A percentile compares a stretch with the other conserved stretches of the same genome.
Conservation (phyloP, 2,888 invertebrate species). For the Aproaerema taeniolella region DNA sequence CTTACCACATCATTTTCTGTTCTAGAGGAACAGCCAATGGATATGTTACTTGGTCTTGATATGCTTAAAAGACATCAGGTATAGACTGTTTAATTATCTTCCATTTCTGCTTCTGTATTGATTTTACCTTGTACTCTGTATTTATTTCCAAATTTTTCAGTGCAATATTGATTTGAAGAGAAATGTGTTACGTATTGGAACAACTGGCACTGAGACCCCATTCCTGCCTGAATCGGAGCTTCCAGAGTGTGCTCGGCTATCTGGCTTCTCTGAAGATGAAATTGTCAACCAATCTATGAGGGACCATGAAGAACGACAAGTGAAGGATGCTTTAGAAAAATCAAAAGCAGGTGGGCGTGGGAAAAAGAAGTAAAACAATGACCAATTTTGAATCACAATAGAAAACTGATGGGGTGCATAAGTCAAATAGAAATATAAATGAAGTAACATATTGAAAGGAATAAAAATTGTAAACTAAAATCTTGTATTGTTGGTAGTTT, state of each 20-base stretch:
- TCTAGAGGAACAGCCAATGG: conserved; percentile 97
- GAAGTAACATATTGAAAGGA: conserved; percentile 32
- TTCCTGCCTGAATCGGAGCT: conserved; percentile 86
- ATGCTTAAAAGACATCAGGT: conserved; percentile 98
- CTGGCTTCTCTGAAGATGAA: conserved; percentile 82
- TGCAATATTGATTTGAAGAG: conserved; percentile 94
- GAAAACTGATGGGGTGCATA: too few relatives aligned
- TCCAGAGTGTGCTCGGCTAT: conserved; percentile 88
- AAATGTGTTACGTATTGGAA: conserved; percentile 94
- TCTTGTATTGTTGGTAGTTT: conserved; percentile 19
- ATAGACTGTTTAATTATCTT: neutral
- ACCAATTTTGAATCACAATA: neutral
- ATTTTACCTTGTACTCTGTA: conserved; percentile 2
- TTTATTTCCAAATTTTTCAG: conserved; percentile 66
- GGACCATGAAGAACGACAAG: conserved; percentile 82
- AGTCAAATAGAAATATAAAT: neutral
- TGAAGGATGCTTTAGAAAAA: conserved; percentile 84
- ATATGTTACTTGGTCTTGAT: conserved; percentile 97
- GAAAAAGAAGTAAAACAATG: conserved; percentile 43
- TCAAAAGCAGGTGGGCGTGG: conserved; percentile 78
- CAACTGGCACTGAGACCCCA: conserved; percentile 93
- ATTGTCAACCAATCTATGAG: conserved; percentile 58
- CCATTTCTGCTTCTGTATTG: neutral
- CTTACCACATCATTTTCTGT: conserved; percentile 98
- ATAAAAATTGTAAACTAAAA: conserved; percentile 46